phyloP scores from a whole-genome alignment of 2,797 vertebrate species.

The Clarias platycephalus region DNA sequence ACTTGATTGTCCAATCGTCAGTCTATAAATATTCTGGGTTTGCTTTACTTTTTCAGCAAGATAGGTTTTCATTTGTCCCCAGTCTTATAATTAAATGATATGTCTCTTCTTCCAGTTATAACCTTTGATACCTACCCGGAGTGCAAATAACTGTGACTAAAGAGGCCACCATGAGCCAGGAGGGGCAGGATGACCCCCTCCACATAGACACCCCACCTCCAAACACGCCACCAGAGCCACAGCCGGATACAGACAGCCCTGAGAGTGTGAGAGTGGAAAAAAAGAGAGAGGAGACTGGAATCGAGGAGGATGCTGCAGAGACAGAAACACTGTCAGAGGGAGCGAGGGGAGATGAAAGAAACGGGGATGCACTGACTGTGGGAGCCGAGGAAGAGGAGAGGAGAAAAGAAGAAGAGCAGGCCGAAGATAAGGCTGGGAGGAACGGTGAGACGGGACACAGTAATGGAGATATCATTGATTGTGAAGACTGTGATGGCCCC shows the following conservation, averaged over 20 bases:
- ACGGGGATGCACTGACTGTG: constrained; percentile 42
- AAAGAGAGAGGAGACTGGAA: constrained; percentile 46
- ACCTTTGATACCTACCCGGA: constrained; percentile 40
- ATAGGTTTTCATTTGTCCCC: not conserved
- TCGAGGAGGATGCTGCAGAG: constrained; percentile 34
- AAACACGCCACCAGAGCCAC: constrained; percentile 60
- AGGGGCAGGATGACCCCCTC: constrained; percentile 74
- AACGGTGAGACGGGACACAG: constrained; percentile 48
- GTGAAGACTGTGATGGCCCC: constrained; percentile 29
- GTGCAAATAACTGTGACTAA: constrained; percentile 47
- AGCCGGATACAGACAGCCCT: constrained; percentile 1
- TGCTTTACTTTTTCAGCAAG: not conserved
- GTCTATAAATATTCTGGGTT: not conserved
- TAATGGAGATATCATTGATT: constrained; percentile 13
- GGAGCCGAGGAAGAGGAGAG: constrained; percentile 47
- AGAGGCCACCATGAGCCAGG: constrained; percentile 77
- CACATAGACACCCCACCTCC: constrained; percentile 64
- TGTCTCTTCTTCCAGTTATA: constrained; percentile 38
- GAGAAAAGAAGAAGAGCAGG: constrained; percentile 53
- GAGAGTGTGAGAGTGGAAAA: constrained; percentile 50
- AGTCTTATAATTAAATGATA: constrained; percentile 12
- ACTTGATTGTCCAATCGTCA: not conserved
- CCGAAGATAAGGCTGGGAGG: constrained; percentile 47
- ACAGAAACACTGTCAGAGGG: constrained; percentile 28
- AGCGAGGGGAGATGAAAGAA: constrained; percentile 51